Evolutionary conservation across 2,888 invertebrate species (phyloP).

Genomic region (Morpho deidamia): DNA sequence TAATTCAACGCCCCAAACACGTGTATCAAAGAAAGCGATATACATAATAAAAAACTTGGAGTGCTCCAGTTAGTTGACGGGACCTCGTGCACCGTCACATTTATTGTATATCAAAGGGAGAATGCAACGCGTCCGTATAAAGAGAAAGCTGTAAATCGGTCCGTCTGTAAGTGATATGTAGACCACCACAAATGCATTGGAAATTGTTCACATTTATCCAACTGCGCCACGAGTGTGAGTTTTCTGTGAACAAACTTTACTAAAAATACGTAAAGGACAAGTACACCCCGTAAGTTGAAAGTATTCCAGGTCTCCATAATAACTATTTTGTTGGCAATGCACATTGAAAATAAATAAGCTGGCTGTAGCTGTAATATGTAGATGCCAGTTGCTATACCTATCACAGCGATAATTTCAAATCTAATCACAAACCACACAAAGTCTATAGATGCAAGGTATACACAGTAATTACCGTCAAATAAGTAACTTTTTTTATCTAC

Average conservation of each 20-base stretch:
- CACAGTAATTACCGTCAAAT: no score
- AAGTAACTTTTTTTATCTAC: no score
- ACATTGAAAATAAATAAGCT: no score
- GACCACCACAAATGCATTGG: constrained; percentile 10
- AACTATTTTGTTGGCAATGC: no score
- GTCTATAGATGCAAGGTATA: no score
- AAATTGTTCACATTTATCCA: constrained; percentile 9
- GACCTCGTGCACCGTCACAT: constrained; percentile 4
- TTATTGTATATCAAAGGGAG: constrained; percentile 17
- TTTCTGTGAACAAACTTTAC: background rate
- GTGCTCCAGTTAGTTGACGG: constrained; percentile 12
- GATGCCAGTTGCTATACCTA: no score
- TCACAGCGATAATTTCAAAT: no score
- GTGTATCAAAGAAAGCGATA: constrained; percentile 1
- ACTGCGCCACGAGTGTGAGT: background rate
- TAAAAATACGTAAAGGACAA: background rate
- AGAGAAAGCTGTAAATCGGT: constrained; percentile 21
- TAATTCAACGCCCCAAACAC: no score
- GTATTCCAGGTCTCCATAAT: no score
- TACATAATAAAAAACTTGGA: constrained; percentile 7
- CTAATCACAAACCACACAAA: no score
- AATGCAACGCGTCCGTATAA: constrained; percentile 15
- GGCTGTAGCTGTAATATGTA: no score
- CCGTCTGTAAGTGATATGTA: constrained; percentile 5
- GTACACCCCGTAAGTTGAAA: no score